phyloP scores from a whole-genome alignment of 2,797 vertebrate genomes.

The Lepidocolaptes lacrymiger region DNA sequence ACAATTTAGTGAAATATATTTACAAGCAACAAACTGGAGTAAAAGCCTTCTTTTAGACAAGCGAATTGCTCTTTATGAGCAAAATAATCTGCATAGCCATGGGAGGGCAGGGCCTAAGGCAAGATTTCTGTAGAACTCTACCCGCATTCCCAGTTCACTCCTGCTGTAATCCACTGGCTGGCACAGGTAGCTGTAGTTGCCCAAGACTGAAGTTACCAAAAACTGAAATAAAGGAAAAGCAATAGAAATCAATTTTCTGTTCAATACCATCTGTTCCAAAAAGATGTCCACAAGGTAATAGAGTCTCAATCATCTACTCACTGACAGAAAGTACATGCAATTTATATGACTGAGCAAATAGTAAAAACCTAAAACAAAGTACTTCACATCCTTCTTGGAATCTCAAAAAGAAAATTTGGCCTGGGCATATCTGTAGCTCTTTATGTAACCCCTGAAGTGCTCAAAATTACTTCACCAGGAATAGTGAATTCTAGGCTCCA shows the following conservation, averaged over 20 bases:
- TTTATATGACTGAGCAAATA: not conserved
- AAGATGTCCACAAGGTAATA: not conserved
- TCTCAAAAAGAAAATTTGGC: not conserved
- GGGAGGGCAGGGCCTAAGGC: not conserved
- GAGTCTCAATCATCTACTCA: not conserved
- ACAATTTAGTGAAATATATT: not conserved
- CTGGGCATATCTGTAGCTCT: not conserved
- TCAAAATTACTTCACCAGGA: not conserved
- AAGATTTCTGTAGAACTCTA: not conserved
- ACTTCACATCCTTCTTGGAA: not conserved
- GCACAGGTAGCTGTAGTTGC: slow-evolving; percentile 80
- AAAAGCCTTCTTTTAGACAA: not conserved
- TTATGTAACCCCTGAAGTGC: not conserved
- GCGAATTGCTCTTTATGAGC: not conserved
- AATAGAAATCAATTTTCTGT: not conserved
- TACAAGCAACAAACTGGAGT: not conserved
- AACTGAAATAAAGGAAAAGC: slow-evolving; percentile 71
- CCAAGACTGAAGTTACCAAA: slow-evolving; percentile 74
- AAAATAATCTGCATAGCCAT: not conserved
- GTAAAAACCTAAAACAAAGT: not conserved
- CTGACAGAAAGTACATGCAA: not conserved
- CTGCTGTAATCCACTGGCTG: slow-evolving; percentile 76
- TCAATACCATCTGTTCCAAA: not conserved
- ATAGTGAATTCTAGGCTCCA: not conserved
- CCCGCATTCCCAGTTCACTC: slow-evolving; percentile 74